Evolutionary conservation across 2,888 invertebrate genomes (phyloP).

Genomic region (Zhuqinia jingwanae): DNA sequence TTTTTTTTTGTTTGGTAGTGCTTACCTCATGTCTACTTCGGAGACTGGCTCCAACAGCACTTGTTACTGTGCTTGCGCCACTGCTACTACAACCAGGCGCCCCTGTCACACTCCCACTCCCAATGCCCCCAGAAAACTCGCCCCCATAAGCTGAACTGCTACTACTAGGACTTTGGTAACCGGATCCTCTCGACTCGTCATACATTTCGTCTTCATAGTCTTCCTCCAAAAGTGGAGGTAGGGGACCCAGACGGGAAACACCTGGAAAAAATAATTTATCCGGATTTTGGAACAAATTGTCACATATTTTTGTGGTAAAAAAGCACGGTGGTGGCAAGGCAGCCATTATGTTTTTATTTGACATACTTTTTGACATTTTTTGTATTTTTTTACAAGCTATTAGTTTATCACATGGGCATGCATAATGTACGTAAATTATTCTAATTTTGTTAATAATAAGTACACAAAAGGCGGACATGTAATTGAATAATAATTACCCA

Average conservation of each 20-base stretch:
- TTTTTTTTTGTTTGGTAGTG: neutral
- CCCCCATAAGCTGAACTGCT: slow-evolving; percentile 40
- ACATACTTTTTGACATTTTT: too few relatives aligned
- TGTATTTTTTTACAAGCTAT: too few relatives aligned
- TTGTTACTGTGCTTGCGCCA: too few relatives aligned
- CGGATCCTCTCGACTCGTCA: slow-evolving; percentile 71
- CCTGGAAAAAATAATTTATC: slow-evolving; percentile 70
- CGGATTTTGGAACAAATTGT: neutral
- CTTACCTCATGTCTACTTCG: slow-evolving; percentile 71
- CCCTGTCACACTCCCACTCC: too few relatives aligned
- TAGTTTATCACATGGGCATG: too few relatives aligned
- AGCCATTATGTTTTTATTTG: too few relatives aligned
- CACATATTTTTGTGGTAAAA: neutral
- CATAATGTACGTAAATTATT: too few relatives aligned
- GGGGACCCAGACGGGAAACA: slow-evolving; percentile 78
- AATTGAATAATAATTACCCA: too few relatives aligned
- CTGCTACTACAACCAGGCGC: too few relatives aligned
- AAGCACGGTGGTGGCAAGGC: too few relatives aligned
- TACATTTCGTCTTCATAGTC: slow-evolving; percentile 79
- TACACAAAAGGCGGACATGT: too few relatives aligned
- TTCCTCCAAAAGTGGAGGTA: slow-evolving; percentile 78
- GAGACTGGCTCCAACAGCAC: slow-evolving; percentile 9
- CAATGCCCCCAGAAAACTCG: neutral
- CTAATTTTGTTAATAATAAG: too few relatives aligned
- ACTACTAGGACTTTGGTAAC: slow-evolving; percentile 57